Percentiles rank a stretch among this genome's conserved stretches.
Conservation (phyloP, 1,140 invertebrate species). For the Drosophila azteca region DNA sequence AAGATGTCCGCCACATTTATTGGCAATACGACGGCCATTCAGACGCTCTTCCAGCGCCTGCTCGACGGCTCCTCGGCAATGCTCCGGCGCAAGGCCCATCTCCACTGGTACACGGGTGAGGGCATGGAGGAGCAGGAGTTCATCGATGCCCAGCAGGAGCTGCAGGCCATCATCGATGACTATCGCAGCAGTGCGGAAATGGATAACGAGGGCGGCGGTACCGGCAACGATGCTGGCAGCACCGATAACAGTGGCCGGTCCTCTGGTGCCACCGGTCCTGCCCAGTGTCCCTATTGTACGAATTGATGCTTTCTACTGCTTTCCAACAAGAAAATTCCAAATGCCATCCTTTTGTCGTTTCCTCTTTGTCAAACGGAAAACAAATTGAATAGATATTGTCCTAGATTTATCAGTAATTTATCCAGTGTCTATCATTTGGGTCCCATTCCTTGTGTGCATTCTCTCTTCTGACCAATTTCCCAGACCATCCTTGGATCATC, state of each 20-base stretch:
- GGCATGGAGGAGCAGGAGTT: conserved; percentile 93
- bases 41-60: conserved; percentile 90
- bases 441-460: too few species aligned
- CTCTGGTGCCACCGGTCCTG: not conserved
- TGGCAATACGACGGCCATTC: conserved; percentile 90
- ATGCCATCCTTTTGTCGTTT: not conserved
- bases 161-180: conserved; percentile 76
- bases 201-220: conserved; percentile 7
- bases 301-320: not conserved
- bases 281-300: conserved; percentile 31
- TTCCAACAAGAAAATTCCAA: not conserved
- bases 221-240: conserved; percentile 5
- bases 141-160: conserved; percentile 87
- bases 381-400: too few species aligned
- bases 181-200: conserved; percentile 55
- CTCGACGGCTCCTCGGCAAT: conserved; percentile 89
- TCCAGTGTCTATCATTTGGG: too few species aligned
- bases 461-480: too few species aligned
- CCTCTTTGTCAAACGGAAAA: not conserved
- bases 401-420: too few species aligned
- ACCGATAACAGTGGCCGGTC: not conserved
- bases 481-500: too few species aligned
- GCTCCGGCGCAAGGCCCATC: conserved; percentile 94
- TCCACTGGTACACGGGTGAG: conserved; percentile 90
- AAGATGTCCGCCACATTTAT: conserved; percentile 90